A percentile compares a stretch with the other conserved stretches of the same genome.
Conservation (phyloP, 2,113 vertebrate genomes). For the Dascyllus trimaculatus region DNA sequence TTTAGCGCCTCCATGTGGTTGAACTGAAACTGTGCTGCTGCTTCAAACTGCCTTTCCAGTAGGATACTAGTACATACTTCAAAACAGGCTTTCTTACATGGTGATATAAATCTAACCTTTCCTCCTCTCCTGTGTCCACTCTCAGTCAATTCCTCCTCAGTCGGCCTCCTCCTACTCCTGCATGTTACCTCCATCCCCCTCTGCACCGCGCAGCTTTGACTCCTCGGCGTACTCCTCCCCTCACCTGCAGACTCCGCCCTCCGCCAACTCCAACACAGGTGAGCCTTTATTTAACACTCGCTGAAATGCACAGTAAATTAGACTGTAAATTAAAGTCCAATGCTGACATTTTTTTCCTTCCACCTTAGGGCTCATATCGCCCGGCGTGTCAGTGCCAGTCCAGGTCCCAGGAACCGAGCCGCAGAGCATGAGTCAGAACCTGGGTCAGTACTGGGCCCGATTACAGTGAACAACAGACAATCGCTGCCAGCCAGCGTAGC, state of each 20-base stretch:
- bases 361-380: conserved; percentile 83
- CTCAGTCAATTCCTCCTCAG: conserved; percentile 80
- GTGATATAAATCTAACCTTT: not conserved
- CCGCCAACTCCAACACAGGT: conserved; percentile 83
- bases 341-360: not conserved
- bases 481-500: conserved; percentile 3
- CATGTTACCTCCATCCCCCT: conserved; percentile 84
- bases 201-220: conserved; percentile 81
- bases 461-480: conserved; percentile 82
- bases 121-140: conserved; percentile 4
- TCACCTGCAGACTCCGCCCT: conserved; percentile 81
- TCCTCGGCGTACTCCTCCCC: conserved; percentile 82
- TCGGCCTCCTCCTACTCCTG: conserved; percentile 83
- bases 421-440: conserved; percentile 82
- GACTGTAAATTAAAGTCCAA: not conserved
- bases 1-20: conserved; percentile 66
- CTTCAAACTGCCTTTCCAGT: not conserved
- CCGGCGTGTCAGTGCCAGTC: conserved; percentile 86
- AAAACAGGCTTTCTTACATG: not conserved
- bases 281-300: conserved; percentile 38
- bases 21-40: not conserved
- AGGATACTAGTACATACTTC: not conserved
- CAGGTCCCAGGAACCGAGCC: conserved; percentile 87
- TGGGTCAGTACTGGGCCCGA: conserved; percentile 88
- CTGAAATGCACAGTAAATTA: not conserved